Conservation (phyloP, 2,113 vertebrate genomes). For the Carettochelys insculpta region DNA sequence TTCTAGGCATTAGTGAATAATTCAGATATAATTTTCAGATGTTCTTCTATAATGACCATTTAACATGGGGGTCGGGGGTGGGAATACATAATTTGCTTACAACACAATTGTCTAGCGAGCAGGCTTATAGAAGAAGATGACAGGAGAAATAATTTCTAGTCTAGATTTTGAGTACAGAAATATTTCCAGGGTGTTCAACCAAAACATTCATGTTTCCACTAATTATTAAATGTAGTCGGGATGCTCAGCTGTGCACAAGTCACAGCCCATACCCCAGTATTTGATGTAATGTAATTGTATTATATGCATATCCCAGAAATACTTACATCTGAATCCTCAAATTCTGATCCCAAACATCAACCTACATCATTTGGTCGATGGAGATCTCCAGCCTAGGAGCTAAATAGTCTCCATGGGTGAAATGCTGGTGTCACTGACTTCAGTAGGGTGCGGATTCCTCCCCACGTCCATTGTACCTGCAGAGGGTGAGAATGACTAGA, state of each 20-base stretch:
- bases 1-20: not conserved
- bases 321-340: not conserved
- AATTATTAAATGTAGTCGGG: not conserved
- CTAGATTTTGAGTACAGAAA: not conserved
- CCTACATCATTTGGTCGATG: not conserved
- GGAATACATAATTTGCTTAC: not conserved
- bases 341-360: not conserved
- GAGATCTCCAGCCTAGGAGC: not conserved
- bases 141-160: not conserved
- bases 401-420: not conserved
- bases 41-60: too few species aligned
- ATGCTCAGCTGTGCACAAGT: not conserved
- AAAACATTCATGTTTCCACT: not conserved
- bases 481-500: not conserved
- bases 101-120: not conserved
- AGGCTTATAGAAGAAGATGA: not conserved
- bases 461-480: not conserved
- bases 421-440: not conserved
- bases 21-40: not conserved
- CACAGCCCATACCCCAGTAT: not conserved
- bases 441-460: not conserved
- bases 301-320: not conserved
- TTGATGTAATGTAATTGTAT: not conserved
- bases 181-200: not conserved
- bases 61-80: too few species aligned